Base-by-base conservation (phyloP, 2,888 invertebrate genomes). In the Drosophila helvetica region DNA sequence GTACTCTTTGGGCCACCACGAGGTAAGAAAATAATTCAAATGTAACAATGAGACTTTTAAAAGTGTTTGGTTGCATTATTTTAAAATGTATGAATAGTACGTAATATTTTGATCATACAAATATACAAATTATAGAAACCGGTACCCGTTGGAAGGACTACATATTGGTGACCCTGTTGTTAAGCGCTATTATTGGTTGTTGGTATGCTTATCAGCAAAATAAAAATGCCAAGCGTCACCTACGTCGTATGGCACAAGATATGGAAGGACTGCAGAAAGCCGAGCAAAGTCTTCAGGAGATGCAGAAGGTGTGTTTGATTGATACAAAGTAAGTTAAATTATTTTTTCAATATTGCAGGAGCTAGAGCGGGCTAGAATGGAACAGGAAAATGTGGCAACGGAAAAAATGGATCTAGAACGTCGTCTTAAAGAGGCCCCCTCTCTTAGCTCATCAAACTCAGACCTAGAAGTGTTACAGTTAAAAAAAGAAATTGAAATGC, bases 1-100 rank as follows among this genome's bases (percentile, higher is more conserved):
- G 99, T 99, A 22, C 94, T 99, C 38, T 99, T 99, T 93, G 99
- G 99, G 53, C 97, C 98, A 69, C 98, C 99, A 27, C 98, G 98
- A 95, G 97, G 98, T 98, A 94, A 91, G 91, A 77, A 47, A 12
- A 33, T 33, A 33, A 33, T 33, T 12, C 1, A 12, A 27, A 27
- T 8, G 12, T 33, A 10, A 3, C 30, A 7, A 7, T 7, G 25
- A 25, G 7, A 25, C 25, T 7, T 25, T 7, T 7, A 25, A 7
- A 25, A 25, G 7, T 25, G 7, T 25, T 25, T 7, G 25, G 7
- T 7, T 25, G 1, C 25, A 8, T 25, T 25, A 22, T 8, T 25
- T 25, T 25, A 7, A 25, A 25, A 25, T 25, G 25, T 7, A 25
- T 25, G 25, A 1, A 25, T 27, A 27, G 8, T 27, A 27, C 8